phyloP scores from a whole-genome alignment of 2,113 vertebrate species.

The Dipodomys spectabilis region DNA sequence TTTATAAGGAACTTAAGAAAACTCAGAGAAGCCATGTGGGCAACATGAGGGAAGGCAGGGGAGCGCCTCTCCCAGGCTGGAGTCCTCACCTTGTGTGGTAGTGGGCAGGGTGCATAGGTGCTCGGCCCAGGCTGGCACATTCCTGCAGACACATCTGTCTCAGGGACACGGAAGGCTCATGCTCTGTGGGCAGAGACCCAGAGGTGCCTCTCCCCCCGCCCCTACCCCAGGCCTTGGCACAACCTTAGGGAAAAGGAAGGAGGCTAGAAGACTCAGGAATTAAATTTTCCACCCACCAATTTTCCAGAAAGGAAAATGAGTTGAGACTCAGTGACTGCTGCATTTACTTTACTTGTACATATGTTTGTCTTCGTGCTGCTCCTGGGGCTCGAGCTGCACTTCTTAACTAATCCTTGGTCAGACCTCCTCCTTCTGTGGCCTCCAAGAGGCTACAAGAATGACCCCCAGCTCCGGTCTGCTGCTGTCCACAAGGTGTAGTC shows the following conservation, averaged over 20 bases:
- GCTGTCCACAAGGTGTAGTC: background rate
- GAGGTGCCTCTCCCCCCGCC: background rate
- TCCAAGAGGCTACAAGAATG: background rate
- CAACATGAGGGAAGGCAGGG: background rate
- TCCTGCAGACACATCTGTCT: background rate
- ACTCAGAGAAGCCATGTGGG: background rate
- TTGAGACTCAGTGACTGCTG: background rate
- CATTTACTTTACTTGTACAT: conserved; percentile 42
- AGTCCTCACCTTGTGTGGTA: no score
- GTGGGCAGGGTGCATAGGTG: background rate
- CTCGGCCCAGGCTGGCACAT: background rate
- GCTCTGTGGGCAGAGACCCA: background rate
- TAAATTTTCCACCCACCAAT: conserved; percentile 2
- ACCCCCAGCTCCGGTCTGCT: background rate
- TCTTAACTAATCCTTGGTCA: no score
- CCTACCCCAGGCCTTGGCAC: background rate
- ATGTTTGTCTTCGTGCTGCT: background rate
- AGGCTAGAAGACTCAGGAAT: conserved; percentile 20
- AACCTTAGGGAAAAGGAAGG: background rate
- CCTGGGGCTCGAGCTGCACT: background rate
- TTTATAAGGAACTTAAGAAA: background rate
- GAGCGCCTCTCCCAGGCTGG: background rate
- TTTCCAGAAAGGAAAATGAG: no score
- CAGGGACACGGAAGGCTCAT: background rate
- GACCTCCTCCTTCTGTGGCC: no score